Evolutionary conservation across 1,140 invertebrate species (phyloP).

Genomic region (Drosophila busckii): DNA sequence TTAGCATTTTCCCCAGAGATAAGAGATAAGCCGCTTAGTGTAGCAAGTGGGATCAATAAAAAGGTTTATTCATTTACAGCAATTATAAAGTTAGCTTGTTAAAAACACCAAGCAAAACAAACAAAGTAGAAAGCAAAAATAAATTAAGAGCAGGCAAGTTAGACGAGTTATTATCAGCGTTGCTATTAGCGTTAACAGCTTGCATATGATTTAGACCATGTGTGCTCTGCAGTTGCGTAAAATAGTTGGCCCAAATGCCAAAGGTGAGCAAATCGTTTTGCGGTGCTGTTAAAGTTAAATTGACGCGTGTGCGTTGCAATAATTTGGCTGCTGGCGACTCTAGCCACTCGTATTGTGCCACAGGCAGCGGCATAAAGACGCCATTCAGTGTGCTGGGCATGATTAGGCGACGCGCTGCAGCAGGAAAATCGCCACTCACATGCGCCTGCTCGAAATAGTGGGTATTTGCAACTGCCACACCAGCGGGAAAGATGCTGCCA

Average conservation of each 20-base stretch:
- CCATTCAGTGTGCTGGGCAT: constrained; percentile 68
- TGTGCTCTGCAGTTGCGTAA: constrained; percentile 20
- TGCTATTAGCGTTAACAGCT: background rate
- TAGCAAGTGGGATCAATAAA: too few relatives aligned
- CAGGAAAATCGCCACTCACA: constrained; percentile 44
- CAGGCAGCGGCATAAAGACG: constrained; percentile 49
- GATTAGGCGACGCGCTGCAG: constrained; percentile 50
- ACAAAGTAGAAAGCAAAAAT: too few relatives aligned
- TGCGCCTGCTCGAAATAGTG: constrained; percentile 45
- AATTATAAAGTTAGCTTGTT: too few relatives aligned
- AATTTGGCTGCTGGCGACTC: constrained; percentile 19
- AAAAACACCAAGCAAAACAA: too few relatives aligned
- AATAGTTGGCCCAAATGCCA: constrained; percentile 72
- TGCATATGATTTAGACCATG: constrained; percentile 61
- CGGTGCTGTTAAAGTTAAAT: constrained; percentile 12
- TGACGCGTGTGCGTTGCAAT: constrained; percentile 1
- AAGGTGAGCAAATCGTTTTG: constrained; percentile 66
- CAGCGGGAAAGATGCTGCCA: constrained; percentile 48
- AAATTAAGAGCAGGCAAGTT: too few relatives aligned
- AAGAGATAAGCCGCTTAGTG: too few relatives aligned
- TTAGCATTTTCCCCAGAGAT: too few relatives aligned
- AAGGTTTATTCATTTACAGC: too few relatives aligned
- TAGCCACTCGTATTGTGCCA: constrained; percentile 36
- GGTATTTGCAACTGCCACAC: constrained; percentile 26
- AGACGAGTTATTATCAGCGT: too few relatives aligned